Percentiles rank a stretch among this genome's conserved stretches.
Evolutionary conservation across 2,888 invertebrate genomes (phyloP).

Genomic region (Philereme vetulata): DNA sequence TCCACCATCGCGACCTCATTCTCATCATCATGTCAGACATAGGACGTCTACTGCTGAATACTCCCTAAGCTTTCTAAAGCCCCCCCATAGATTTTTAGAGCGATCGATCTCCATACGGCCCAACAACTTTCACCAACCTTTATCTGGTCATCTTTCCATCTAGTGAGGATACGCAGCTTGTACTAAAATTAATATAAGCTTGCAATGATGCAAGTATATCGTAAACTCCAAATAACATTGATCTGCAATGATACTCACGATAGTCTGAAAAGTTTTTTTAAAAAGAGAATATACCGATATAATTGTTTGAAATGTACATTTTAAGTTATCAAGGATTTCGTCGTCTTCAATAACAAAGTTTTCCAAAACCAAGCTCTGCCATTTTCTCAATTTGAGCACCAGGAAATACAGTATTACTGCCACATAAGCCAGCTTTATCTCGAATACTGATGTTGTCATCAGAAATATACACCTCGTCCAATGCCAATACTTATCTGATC

Average conservation of each 20-base stretch:
- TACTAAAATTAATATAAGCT: no score
- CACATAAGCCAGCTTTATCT: constrained; percentile 21
- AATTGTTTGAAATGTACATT: constrained; percentile 12
- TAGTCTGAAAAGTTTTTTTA: constrained; percentile 20
- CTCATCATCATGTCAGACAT: no score
- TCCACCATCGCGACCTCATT: no score
- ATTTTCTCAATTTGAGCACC: constrained; percentile 23
- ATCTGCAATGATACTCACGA: constrained; percentile 22
- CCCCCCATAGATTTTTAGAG: no score
- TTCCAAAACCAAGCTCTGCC: constrained; percentile 11
- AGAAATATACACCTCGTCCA: constrained; percentile 19
- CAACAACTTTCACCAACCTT: not conserved
- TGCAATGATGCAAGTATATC: no score
- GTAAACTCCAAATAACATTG: no score
- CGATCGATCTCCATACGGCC: not conserved
- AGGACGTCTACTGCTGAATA: no score
- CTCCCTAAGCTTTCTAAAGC: no score
- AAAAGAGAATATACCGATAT: constrained; percentile 2
- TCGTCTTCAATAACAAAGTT: not conserved
- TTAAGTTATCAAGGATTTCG: constrained; percentile 5
- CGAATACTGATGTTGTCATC: constrained; percentile 17
- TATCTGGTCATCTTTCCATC: no score
- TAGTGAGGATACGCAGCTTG: no score
- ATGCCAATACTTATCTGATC: constrained; percentile 15
- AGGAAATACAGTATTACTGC: constrained; percentile 18